Percentiles rank a stretch among this genome's conserved stretches.
phyloP scores from a whole-genome alignment of 2,113 vertebrate species.

The Carollia perspicillata region DNA sequence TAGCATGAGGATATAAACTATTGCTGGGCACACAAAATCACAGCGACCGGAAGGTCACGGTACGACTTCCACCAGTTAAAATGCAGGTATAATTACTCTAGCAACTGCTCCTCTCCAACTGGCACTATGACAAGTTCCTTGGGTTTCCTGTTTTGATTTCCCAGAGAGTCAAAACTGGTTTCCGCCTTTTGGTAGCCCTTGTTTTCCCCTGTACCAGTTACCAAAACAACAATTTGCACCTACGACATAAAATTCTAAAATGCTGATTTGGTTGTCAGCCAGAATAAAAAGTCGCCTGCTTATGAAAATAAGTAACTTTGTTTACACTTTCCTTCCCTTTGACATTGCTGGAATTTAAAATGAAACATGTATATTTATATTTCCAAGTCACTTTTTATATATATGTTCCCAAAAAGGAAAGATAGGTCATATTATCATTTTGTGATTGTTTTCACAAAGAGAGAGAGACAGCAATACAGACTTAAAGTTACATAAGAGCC shows the following conservation, averaged over 20 bases:
- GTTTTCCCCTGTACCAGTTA: conserved; percentile 13
- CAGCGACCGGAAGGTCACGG: conserved; percentile 37
- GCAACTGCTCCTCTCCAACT: conserved; percentile 53
- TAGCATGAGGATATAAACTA: background rate
- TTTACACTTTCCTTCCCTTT: background rate
- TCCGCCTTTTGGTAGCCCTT: conserved; percentile 58
- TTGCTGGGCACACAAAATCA: conserved; percentile 20
- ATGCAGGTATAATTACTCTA: conserved; percentile 33
- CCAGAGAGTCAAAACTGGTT: conserved; percentile 62
- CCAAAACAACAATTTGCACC: conserved; percentile 45
- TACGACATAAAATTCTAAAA: background rate
- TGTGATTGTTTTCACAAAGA: background rate
- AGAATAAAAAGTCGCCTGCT: background rate
- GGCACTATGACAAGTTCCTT: conserved; percentile 64
- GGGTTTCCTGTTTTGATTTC: conserved; percentile 77
- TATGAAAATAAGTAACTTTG: background rate
- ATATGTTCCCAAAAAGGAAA: background rate
- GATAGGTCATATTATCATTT: background rate
- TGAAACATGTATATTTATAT: background rate
- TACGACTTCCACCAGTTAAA: conserved; percentile 52
- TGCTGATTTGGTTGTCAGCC: background rate
- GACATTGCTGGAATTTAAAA: background rate
- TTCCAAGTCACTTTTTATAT: background rate
- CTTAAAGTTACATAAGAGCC: background rate
- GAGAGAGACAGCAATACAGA: background rate